Conservation (phyloP, 92 coral and sea anemone species). For the Parazoanthus darwini region DNA sequence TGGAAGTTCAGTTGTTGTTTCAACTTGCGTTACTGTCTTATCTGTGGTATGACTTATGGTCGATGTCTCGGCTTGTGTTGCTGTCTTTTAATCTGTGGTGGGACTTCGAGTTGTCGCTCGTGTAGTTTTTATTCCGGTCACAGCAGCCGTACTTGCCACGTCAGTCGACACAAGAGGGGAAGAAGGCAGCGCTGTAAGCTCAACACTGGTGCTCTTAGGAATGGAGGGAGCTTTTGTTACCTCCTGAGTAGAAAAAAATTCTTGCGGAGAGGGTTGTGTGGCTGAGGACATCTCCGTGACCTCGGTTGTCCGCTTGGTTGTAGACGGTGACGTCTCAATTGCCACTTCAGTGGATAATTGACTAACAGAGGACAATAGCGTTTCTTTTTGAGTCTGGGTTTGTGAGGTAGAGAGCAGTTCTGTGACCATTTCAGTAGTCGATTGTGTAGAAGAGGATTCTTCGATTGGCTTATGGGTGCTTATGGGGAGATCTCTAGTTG, state of each 20-base stretch:
- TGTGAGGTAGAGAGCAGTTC: conserved; percentile 4
- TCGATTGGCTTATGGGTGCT: neutral
- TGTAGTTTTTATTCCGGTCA: neutral
- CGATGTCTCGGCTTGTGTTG: neutral
- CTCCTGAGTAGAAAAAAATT: neutral
- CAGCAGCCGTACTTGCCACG: neutral
- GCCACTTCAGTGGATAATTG: neutral
- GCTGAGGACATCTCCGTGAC: neutral
- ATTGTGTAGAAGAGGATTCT: neutral
- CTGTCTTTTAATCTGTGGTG: neutral
- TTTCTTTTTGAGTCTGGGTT: neutral
- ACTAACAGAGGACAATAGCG: neutral
- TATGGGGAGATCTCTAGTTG: neutral
- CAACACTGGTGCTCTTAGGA: neutral
- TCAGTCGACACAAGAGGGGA: neutral
- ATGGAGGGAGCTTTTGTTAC: neutral
- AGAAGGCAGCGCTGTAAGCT: neutral
- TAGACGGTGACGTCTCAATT: neutral
- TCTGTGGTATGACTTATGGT: neutral
- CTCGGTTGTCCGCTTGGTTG: neutral
- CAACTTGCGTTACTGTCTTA: neutral
- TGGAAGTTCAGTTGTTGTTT: neutral
- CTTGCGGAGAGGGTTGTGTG: neutral
- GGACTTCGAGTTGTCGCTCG: neutral
- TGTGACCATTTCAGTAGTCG: neutral